A percentile compares a stretch with the other conserved stretches of the same genome.
Conservation (phyloP, 2,888 invertebrate genomes). For the Tortricodes alternella region DNA sequence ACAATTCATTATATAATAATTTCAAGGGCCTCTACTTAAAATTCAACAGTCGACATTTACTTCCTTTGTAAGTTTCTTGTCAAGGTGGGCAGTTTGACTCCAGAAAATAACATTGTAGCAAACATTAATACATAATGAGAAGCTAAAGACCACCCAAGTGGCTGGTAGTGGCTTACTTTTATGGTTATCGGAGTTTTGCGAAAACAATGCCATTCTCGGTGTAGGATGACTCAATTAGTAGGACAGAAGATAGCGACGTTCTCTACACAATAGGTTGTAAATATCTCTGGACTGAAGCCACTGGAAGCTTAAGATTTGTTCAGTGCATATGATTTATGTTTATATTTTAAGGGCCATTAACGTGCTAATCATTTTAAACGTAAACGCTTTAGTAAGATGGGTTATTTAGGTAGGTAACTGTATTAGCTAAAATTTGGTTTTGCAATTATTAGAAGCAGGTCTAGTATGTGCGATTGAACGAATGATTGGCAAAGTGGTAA, state of each 20-base stretch:
- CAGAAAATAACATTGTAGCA: slow-evolving; percentile 36
- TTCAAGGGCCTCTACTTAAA: slow-evolving; percentile 22
- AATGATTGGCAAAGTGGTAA: no score
- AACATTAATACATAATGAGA: slow-evolving; percentile 33
- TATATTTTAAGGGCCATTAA: slow-evolving; percentile 18
- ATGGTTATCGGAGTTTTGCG: slow-evolving; percentile 66
- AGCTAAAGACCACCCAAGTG: slow-evolving; percentile 65
- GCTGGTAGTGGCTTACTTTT: slow-evolving; percentile 53
- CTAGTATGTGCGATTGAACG: no score
- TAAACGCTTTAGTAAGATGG: not conserved
- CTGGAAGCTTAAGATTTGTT: slow-evolving; percentile 19
- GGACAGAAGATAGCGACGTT: slow-evolving; percentile 60
- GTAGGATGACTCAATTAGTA: slow-evolving; percentile 79
- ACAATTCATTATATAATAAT: slow-evolving; percentile 33
- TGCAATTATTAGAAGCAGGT: no score
- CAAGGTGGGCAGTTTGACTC: slow-evolving; percentile 10
- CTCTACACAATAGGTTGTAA: slow-evolving; percentile 66
- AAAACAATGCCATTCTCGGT: slow-evolving; percentile 70
- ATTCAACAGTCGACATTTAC: slow-evolving; percentile 26
- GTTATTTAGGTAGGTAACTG: no score
- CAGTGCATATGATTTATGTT: slow-evolving; percentile 24
- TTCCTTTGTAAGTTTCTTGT: slow-evolving; percentile 21
- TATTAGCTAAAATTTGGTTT: no score
- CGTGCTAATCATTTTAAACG: not conserved
- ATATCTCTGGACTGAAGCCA: slow-evolving; percentile 50